These are phyloP conservation scores for Euphydryas editha DNA, from an alignment of 2,888 invertebrate species.

Conservation along the genomic window DNA sequence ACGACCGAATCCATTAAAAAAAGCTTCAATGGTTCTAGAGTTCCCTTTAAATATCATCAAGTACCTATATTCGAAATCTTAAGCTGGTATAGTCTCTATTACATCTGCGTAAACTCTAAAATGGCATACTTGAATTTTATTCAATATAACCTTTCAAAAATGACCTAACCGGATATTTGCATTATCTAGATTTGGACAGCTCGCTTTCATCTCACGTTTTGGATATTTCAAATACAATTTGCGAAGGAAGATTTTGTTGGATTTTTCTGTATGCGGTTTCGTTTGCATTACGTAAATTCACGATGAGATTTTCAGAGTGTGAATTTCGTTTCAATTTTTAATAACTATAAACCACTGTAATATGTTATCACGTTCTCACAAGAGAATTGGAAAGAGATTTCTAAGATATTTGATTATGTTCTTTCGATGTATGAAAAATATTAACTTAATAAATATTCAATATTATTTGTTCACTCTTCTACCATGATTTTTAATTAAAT, in stretches of 20 bases:
- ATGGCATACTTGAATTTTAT: conserved; percentile 7
- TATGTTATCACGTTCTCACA: conserved; percentile 9
- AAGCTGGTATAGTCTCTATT: conserved; percentile 12
- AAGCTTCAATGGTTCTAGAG: background rate
- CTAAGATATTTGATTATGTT: background rate
- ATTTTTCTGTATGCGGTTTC: conserved; percentile 51
- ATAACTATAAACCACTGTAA: conserved; percentile 30
- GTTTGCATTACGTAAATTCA: conserved; percentile 44
- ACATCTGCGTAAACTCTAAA: conserved; percentile 9
- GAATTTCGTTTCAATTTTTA: conserved; percentile 36
- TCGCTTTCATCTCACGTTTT: conserved; percentile 72
- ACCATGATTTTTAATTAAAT: too few relatives aligned
- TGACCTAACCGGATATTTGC: conserved; percentile 55
- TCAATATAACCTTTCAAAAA: conserved; percentile 27
- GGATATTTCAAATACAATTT: conserved; percentile 78
- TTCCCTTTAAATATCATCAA: background rate
- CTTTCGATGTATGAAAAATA: background rate
- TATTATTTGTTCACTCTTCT: too few relatives aligned
- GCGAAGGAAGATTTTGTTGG: conserved; percentile 66
- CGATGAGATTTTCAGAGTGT: conserved; percentile 39
- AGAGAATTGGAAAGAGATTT: background rate
- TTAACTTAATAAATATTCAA: background rate
- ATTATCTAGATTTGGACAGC: conserved; percentile 73
- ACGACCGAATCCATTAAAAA: conserved; percentile 1
- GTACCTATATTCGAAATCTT: background rate